phyloP scores from a whole-genome alignment of 1,140 invertebrate species.

The Cyrtorhinus lividipennis region DNA sequence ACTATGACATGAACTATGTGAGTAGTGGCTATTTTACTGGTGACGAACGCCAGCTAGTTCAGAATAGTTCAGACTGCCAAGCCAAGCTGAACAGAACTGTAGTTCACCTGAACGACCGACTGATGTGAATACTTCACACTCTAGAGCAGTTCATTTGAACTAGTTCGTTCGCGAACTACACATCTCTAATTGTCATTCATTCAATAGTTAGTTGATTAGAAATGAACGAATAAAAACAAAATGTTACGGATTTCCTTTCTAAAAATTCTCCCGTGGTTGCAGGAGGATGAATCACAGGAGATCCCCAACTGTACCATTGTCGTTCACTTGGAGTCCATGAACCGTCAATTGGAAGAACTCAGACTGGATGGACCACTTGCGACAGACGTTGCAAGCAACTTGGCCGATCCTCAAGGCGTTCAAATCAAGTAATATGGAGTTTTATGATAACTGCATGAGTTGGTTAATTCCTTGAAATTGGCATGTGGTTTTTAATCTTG shows the following conservation, averaged over 20 bases:
- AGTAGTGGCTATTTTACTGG: no score
- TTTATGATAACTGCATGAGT: not conserved
- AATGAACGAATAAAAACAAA: no score
- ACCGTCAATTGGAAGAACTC: slow-evolving; percentile 40
- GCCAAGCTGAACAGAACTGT: no score
- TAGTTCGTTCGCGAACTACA: no score
- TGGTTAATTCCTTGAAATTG: not conserved
- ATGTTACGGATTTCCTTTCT: not conserved
- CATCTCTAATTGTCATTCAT: no score
- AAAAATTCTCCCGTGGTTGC: not conserved
- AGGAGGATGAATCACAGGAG: slow-evolving; percentile 30
- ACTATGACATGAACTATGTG: no score
- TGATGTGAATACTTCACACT: no score
- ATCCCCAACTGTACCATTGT: slow-evolving; percentile 28
- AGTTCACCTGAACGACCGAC: no score
- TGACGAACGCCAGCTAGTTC: no score
- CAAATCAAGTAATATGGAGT: slow-evolving; percentile 37
- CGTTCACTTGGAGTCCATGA: slow-evolving; percentile 36
- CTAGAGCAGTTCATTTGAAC: no score
- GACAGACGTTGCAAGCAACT: slow-evolving; percentile 35
- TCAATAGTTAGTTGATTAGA: no score
- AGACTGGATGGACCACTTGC: slow-evolving; percentile 42
- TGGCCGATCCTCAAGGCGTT: slow-evolving; percentile 42
- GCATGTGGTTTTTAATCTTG: not conserved
- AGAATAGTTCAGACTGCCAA: no score